Percentiles rank a stretch among this genome's conserved stretches.
Conservation (phyloP, 2,113 vertebrate genomes). For the Brachionichthys hirsutus region DNA sequence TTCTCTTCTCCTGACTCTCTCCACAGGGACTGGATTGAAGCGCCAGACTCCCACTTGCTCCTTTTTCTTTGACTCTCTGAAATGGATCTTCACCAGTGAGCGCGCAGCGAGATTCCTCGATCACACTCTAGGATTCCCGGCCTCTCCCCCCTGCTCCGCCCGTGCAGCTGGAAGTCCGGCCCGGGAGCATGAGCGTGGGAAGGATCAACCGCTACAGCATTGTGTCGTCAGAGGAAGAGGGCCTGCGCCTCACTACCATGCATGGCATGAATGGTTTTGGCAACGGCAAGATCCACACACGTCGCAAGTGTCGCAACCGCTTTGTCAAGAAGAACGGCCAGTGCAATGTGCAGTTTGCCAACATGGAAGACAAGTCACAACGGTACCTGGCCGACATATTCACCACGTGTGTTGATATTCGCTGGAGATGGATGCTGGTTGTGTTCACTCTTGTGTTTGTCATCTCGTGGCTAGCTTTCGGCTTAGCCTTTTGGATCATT, state of each 20-base stretch:
- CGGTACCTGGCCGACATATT: conserved; percentile 98
- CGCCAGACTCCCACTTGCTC: conserved; percentile 39
- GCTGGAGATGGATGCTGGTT: conserved; percentile 96
- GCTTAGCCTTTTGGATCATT: conserved; percentile 95
- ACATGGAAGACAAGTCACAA: conserved; percentile 95
- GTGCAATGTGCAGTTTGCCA: conserved; percentile 95
- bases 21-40: conserved; percentile 57
- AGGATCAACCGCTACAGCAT: conserved; percentile 93
- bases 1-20: conserved; percentile 42
- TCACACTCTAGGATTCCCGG: conserved; percentile 52
- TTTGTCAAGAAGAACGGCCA: conserved; percentile 98
- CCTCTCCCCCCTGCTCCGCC: conserved; percentile 39
- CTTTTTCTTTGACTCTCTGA: conserved; percentile 44
- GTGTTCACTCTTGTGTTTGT: conserved; percentile 94
- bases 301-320: conserved; percentile 91
- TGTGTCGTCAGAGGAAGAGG: conserved; percentile 95
- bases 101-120: conserved; percentile 57
- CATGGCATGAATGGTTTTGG: conserved; percentile 95
- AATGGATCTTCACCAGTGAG: conserved; percentile 56
- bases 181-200: conserved; percentile 86
- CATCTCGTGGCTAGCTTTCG: conserved; percentile 91
- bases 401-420: conserved; percentile 95
- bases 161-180: conserved; percentile 49
- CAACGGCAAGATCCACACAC: conserved; percentile 94
- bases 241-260: conserved; percentile 91